Base-by-base conservation (phyloP, 53 echinoderm and acorn worm genomes). In the Echinometra lucunter region DNA sequence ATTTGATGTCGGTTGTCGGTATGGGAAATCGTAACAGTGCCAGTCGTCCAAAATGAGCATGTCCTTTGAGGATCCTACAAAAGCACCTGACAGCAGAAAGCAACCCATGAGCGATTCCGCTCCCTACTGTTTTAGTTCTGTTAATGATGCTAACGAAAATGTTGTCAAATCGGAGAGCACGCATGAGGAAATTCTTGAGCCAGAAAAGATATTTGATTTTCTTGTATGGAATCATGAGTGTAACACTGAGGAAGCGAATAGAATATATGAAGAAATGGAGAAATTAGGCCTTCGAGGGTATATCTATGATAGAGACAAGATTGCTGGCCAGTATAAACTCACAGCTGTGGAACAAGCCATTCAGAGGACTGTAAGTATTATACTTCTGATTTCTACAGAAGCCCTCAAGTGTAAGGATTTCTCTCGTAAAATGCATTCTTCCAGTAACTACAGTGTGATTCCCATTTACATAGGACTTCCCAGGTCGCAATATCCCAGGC, bases 261-360 rank as follows among this genome's bases (percentile, higher is more conserved):
- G 44, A 44, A 92, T 92, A 25, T 92, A 92, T 27, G 70, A 67
- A 27, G 44, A 70, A 38, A 44, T 92, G 92, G 92, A 92, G 72
- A 69, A 70, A 44, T 21, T 25, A 10, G 72, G 47, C 2, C 53
- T 92, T 13, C 23, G 45, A 25, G 92, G 92, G 45, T 92, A 92
- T 74, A 92, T 45, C 25, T 44, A 67, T 6, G 92, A 92, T 0
- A 44, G 92, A 42, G 92, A 92, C 92, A 92, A 70, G 92, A 56
- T 69, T 67, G 16, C 25, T 9, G 92, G 92, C 2, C 67, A 92
- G 32, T 67, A 92, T 37, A 92, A 92, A 28, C 70, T 72, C 13
- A n/a, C 67, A 44, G 67, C 72, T 17, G 15, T 45, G 5, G 45
- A 72, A 34, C 44, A 67, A 38, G 92, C 92, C 70, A 70, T 70